phyloP scores from a whole-genome alignment of 2,888 invertebrate genomes.

The Megamerina dolium region DNA sequence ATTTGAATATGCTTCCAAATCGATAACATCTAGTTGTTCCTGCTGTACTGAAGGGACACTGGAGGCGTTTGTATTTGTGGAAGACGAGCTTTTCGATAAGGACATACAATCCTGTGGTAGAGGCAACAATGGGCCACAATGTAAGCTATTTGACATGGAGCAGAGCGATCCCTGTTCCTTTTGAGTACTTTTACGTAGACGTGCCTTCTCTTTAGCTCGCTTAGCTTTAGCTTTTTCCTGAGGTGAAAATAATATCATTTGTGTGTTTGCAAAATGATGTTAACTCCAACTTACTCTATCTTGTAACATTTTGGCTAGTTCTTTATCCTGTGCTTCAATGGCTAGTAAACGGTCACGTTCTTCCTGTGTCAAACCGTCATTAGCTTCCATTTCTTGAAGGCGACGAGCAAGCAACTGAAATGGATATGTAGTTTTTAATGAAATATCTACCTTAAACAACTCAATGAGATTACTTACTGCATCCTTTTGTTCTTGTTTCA shows the following conservation, averaged over 20 bases:
- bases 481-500: constrained; percentile 66
- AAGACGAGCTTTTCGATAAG: constrained; percentile 18
- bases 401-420: constrained; percentile 64
- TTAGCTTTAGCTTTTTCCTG: constrained; percentile 65
- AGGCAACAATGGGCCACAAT: constrained; percentile 43
- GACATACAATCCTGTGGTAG: constrained; percentile 42
- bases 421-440: too few relatives aligned
- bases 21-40: constrained; percentile 29
- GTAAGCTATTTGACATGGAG: constrained; percentile 21
- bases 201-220: constrained; percentile 64
- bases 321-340: constrained; percentile 74
- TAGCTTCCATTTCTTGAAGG: constrained; percentile 69
- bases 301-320: constrained; percentile 69
- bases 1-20: constrained; percentile 52
- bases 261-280: not conserved
- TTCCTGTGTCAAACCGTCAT: constrained; percentile 54
- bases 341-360: constrained; percentile 60
- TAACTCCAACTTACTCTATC: constrained; percentile 50
- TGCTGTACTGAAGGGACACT: constrained; percentile 8
- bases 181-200: constrained; percentile 56
- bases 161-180: constrained; percentile 31
- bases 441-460: not conserved
- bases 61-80: constrained; percentile 14
- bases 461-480: constrained; percentile 51
- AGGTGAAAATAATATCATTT: not conserved